Base-by-base conservation (phyloP, 2,113 vertebrate genomes). In the Polypterus bichir region DNA sequence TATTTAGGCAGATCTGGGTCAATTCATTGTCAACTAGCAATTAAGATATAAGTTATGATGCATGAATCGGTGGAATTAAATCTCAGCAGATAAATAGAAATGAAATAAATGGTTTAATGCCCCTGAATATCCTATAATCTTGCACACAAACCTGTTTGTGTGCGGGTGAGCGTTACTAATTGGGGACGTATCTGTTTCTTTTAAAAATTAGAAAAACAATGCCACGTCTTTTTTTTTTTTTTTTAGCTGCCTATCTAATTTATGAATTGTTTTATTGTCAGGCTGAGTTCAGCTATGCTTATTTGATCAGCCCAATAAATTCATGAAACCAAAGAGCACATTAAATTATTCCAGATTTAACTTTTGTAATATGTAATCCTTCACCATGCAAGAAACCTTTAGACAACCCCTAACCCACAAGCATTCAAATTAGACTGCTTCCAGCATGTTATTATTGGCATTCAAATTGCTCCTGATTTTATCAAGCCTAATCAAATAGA, bases 401-500 rank as follows among this genome's bases (percentile, higher is more conserved):
- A 77, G 74, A 75, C 76, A 77, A 77, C 61, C 70, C 68, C 63
- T 8, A 69, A 69, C 73, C 64, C 79, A 60, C 68, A 56, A 64
- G 71, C 76, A 75, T 77, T 83, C 69, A 65, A 74, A 82, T 79
- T 75, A 77, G 70, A 72, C 49, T 70, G 75, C 76, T 80, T 73
- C 75, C 72, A 76, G 73, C 59, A 0, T 82, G 82, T 88, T 84
- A 67, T 76, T 72, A 66, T 82, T 90, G 86, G 86, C 84, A 83
- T 74, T 44, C 72, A 76, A 71, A 77, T 74, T 69, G 62, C 75
- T 71, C 75, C 49, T 70, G 73, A 88, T 90, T 79, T 71, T 85
- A 90, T 89, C 89, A 71, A 68, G 73, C 73, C 51, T 85, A 88
- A 89, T 85, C 82, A 84, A 89, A 89, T 88, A 81, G 62, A 74